Conservation (phyloP, 2,113 vertebrate genomes). For the Xiphorhynchus elegans region DNA sequence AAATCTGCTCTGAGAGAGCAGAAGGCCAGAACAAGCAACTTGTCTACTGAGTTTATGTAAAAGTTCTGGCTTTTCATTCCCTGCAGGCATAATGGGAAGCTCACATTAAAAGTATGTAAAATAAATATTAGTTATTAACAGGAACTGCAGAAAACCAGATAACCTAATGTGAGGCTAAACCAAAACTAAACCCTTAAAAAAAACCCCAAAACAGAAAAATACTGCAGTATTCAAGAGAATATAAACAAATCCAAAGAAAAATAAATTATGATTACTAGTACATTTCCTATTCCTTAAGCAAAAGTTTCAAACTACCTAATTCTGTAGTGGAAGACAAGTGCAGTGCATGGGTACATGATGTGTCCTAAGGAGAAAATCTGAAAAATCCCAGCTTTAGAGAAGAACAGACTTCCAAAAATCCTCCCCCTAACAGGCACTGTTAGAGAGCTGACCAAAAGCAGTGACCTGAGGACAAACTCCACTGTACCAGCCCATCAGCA, state of each 20-base stretch:
- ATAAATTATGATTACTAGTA: neutral
- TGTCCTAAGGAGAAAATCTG: neutral
- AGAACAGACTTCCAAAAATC: neutral
- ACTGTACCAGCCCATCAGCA: fast-evolving
- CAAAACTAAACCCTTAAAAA: neutral
- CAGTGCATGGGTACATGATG: neutral
- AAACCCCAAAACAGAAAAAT: neutral
- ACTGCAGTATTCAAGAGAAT: neutral
- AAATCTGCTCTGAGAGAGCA: neutral
- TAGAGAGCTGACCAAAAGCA: neutral
- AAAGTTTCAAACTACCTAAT: neutral
- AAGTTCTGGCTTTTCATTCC: neutral
- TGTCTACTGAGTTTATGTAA: neutral
- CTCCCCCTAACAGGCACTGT: fast-evolving
- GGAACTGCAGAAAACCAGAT: neutral
- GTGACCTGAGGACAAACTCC: neutral
- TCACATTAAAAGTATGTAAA: neutral
- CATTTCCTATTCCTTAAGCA: neutral
- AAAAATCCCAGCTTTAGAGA: neutral
- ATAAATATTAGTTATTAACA: neutral
- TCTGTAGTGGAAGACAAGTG: neutral
- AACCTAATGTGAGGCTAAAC: neutral
- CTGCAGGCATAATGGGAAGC: neutral
- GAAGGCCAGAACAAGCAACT: neutral
- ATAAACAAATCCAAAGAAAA: neutral